Percentiles rank a stretch among this genome's conserved stretches.
These are phyloP conservation scores for Tadarida brasiliensis DNA, from an alignment of 2,797 vertebrate species.

Conservation along the genomic window DNA sequence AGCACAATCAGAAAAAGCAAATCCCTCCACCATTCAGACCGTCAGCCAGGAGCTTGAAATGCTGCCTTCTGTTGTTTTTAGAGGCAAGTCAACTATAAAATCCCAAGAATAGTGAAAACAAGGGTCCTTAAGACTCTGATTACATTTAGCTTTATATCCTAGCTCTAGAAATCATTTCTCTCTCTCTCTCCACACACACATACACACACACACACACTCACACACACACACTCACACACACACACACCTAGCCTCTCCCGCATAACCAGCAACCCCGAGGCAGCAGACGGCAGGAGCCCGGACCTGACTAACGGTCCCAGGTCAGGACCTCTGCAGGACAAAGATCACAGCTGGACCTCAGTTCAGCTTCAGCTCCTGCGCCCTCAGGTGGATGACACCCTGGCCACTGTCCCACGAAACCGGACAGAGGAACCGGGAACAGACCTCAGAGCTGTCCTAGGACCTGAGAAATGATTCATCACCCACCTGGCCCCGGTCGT, in stretches of 20 bases:
- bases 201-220: too few species aligned
- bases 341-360: neutral
- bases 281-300: neutral
- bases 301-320: neutral
- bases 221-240: too few species aligned
- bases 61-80: neutral
- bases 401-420: neutral
- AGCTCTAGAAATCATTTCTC: neutral
- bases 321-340: neutral
- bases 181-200: neutral
- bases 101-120: neutral
- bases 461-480: neutral
- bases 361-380: neutral
- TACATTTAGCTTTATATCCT: neutral
- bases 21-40: rapidly evolving
- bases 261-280: neutral
- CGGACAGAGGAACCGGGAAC: neutral
- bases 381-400: neutral
- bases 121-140: neutral
- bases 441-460: neutral
- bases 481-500: too few species aligned
- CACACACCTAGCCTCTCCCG: neutral
- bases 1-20: neutral
- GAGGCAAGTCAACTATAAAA: neutral
- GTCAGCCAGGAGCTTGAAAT: neutral